A percentile compares a stretch with the other conserved stretches of the same genome.
Conservation (phyloP, 1,140 invertebrate species). For the Eubasilissa regina region DNA sequence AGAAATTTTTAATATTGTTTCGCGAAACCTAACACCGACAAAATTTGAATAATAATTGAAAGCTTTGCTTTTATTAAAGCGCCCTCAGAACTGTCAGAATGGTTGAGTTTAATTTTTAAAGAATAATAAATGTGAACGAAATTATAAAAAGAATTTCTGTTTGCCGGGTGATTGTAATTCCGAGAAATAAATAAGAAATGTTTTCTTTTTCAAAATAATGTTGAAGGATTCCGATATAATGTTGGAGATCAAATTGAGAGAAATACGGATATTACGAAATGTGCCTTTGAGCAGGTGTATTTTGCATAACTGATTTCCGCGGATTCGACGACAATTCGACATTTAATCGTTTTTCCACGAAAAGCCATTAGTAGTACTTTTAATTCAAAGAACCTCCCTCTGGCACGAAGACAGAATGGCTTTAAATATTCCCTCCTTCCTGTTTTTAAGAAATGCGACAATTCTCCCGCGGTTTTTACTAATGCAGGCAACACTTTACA, state of each 20-base stretch:
- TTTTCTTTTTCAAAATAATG: no score
- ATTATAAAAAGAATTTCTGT: no score
- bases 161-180: no score
- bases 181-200: no score
- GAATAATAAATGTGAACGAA: no score
- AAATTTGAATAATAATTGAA: no score
- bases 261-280: slow-evolving; percentile 1
- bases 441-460: not conserved
- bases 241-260: not conserved
- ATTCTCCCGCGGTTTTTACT: not conserved
- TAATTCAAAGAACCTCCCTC: slow-evolving; percentile 18
- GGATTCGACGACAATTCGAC: not conserved
- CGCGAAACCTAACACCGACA: no score
- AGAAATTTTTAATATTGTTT: no score
- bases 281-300: not conserved
- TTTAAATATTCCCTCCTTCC: slow-evolving; percentile 11
- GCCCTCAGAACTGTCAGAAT: no score
- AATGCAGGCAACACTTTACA: slow-evolving; percentile 2
- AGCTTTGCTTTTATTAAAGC: no score
- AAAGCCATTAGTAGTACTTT: slow-evolving; percentile 23
- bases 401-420: not conserved
- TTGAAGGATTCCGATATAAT: not conserved
- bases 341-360: slow-evolving; percentile 1
- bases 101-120: no score
- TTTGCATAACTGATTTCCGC: not conserved